Evolutionary conservation across 2,113 vertebrate species (phyloP).

Genomic region (Okapia johnstoni): DNA sequence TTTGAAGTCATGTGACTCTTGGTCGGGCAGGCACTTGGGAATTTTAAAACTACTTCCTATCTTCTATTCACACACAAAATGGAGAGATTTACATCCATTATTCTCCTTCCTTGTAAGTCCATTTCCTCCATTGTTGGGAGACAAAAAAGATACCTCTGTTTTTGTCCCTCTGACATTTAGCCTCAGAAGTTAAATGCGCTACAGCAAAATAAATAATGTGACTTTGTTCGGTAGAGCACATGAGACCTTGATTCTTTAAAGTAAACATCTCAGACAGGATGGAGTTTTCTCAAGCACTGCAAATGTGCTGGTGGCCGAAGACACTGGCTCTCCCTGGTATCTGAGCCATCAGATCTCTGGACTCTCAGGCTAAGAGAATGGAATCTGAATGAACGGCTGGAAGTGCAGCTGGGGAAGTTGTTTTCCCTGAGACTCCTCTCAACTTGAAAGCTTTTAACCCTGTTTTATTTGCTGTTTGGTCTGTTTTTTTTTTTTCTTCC

Average conservation of each 20-base stretch:
- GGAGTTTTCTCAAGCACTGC: background rate
- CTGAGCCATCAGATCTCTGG: background rate
- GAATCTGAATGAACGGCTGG: background rate
- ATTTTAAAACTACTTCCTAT: background rate
- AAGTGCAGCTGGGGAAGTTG: background rate
- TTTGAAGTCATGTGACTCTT: background rate
- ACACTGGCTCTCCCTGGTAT: background rate
- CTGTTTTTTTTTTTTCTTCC: background rate
- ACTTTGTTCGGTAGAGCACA: background rate
- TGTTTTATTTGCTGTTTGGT: background rate
- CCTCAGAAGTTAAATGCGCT: background rate
- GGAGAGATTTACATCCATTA: background rate
- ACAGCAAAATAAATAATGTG: background rate
- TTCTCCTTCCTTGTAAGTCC: background rate
- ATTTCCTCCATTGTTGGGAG: background rate
- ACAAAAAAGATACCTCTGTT: background rate
- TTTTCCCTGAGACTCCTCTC: background rate
- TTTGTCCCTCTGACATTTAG: background rate
- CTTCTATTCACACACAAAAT: background rate
- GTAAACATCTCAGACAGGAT: background rate
- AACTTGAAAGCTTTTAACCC: background rate
- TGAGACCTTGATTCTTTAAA: background rate
- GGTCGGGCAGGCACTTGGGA: background rate
- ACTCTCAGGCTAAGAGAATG: background rate
- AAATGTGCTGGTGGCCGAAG: background rate